Conservation (phyloP, 2,888 invertebrate species). For the Oxyscelio sp. region DNA sequence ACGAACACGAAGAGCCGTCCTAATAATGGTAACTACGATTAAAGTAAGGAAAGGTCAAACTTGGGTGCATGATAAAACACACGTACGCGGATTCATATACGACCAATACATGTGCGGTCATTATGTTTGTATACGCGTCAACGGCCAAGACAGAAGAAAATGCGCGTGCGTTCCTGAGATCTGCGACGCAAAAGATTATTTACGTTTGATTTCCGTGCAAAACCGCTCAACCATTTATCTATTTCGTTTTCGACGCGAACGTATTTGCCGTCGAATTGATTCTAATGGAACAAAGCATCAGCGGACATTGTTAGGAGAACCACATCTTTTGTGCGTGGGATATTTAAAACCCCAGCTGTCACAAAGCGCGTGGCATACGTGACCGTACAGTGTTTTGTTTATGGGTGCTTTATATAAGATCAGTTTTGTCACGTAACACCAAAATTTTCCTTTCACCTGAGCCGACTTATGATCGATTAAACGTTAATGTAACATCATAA, state of each 20-base stretch:
- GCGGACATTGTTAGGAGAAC: background rate
- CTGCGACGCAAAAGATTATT: conserved; percentile 55
- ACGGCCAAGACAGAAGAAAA: conserved; percentile 34
- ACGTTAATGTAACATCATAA: too few species aligned
- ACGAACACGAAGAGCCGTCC: background rate
- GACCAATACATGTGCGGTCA: background rate
- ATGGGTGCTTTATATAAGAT: conserved; percentile 6
- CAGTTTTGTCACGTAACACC: too few species aligned
- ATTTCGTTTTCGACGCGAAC: background rate
- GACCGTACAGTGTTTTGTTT: conserved; percentile 38
- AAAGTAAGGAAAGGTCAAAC: conserved; percentile 47
- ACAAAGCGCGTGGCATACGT: conserved; percentile 28
- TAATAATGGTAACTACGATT: conserved; percentile 17
- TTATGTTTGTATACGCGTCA: conserved; percentile 33
- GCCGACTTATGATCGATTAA: too few species aligned
- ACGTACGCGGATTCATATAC: background rate
- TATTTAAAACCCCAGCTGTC: conserved; percentile 11
- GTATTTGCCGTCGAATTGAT: background rate
- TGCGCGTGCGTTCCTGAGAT: conserved; percentile 39
- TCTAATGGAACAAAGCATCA: background rate
- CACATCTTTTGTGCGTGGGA: background rate
- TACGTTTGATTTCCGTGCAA: conserved; percentile 21
- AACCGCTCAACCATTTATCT: conserved; percentile 19
- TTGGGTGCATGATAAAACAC: conserved; percentile 37
- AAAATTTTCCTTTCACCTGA: too few species aligned